Evolutionary conservation across 2,888 invertebrate genomes (phyloP).

Genomic region (Ornithoptera alexandrae): DNA sequence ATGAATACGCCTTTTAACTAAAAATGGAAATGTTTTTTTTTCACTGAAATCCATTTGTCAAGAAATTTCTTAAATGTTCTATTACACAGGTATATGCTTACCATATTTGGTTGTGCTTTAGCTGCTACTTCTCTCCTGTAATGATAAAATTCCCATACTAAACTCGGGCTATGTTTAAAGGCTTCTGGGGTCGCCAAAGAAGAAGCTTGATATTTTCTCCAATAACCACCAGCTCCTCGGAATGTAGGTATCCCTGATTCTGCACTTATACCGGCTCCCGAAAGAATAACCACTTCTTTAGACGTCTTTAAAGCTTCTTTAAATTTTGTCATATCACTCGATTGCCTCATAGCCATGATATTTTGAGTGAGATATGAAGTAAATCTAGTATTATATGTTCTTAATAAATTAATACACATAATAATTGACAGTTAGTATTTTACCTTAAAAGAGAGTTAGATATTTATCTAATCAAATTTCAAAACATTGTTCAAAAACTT

Average conservation of each 20-base stretch:
- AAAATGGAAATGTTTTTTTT: too few relatives aligned
- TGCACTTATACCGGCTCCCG: slow-evolving; percentile 90
- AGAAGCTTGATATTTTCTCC: slow-evolving; percentile 87
- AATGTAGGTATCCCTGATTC: slow-evolving; percentile 94
- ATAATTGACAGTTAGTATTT: slow-evolving; percentile 12
- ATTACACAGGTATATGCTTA: slow-evolving; percentile 45
- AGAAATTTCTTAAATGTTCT: background rate
- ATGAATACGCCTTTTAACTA: too few relatives aligned
- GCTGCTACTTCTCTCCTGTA: slow-evolving; percentile 89
- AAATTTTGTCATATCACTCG: slow-evolving; percentile 74
- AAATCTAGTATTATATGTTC: slow-evolving; percentile 35
- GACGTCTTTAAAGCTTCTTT: slow-evolving; percentile 79
- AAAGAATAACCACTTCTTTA: slow-evolving; percentile 84
- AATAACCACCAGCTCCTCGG: slow-evolving; percentile 88
- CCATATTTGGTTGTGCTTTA: slow-evolving; percentile 85
- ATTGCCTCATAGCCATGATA: slow-evolving; percentile 50
- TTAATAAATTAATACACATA: slow-evolving; percentile 48
- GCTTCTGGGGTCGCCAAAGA: slow-evolving; percentile 85
- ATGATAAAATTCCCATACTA: slow-evolving; percentile 96
- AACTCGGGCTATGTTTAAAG: slow-evolving; percentile 84
- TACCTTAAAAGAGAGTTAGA: too few relatives aligned
- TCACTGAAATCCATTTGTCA: too few relatives aligned
- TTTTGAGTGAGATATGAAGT: slow-evolving; percentile 23
- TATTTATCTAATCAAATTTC: too few relatives aligned
- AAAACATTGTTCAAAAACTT: too few relatives aligned